These are phyloP conservation scores for Danionella dracula DNA, from an alignment of 2,797 vertebrate genomes.

Conservation along the genomic window DNA sequence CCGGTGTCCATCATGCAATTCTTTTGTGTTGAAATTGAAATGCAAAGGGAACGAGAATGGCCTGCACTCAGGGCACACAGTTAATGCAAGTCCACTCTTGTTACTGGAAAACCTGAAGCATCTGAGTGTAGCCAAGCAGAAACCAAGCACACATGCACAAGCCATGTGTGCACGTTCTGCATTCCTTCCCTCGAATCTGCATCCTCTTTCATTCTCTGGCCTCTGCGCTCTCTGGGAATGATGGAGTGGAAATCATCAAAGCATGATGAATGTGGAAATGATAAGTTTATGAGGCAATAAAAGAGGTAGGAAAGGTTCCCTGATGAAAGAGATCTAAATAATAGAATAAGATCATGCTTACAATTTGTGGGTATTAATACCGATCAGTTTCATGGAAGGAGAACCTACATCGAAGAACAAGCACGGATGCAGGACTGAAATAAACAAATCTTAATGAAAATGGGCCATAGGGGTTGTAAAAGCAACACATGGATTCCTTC, in stretches of 20 bases:
- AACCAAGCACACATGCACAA: constrained; percentile 12
- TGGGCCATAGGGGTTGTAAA: no score
- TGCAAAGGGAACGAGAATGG: constrained; percentile 23
- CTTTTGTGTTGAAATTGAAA: constrained; percentile 42
- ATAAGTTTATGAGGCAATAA: constrained; percentile 33
- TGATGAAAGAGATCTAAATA: constrained; percentile 43
- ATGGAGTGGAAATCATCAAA: constrained; percentile 5
- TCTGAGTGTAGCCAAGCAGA: constrained; percentile 26
- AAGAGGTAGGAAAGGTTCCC: constrained; percentile 22
- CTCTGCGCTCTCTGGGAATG: constrained; percentile 8
- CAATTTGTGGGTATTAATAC: constrained; percentile 43
- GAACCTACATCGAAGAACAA: constrained; percentile 34
- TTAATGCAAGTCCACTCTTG: constrained; percentile 34
- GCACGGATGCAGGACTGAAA: constrained; percentile 16
- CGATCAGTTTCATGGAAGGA: constrained; percentile 36
- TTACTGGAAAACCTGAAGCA: constrained; percentile 31
- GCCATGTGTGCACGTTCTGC: neutral
- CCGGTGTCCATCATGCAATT: constrained; percentile 30
- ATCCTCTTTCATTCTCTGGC: neutral
- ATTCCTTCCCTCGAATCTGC: neutral
- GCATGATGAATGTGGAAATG: constrained; percentile 34
- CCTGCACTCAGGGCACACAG: constrained; percentile 22
- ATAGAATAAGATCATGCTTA: constrained; percentile 37
- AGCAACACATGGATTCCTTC: no score
- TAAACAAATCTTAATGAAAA: constrained; percentile 39